phyloP scores from a whole-genome alignment of 2,888 invertebrate species.

The Clitarchus hookeri region DNA sequence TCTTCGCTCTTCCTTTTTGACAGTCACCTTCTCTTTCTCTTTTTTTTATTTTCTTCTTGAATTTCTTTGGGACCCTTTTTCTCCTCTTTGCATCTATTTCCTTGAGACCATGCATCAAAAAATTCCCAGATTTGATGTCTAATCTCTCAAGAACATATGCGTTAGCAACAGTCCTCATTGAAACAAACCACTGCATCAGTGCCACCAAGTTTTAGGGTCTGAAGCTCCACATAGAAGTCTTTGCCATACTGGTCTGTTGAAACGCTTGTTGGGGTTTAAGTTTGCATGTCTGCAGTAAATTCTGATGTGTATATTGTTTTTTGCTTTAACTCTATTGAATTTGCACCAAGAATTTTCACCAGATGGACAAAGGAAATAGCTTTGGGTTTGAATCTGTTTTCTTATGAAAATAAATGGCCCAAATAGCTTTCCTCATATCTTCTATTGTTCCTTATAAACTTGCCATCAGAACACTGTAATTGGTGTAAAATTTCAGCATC shows the following conservation, averaged over 20 bases:
- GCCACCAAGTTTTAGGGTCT: conserved; percentile 20
- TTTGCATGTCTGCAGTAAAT: conserved; percentile 28
- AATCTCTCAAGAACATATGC: neutral
- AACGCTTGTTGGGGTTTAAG: conserved; percentile 3
- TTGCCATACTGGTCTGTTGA: neutral
- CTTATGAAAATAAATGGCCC: conserved; percentile 40
- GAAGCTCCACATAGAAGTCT: neutral
- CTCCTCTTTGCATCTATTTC: neutral
- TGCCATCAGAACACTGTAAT: conserved; percentile 37
- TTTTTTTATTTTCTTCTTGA: neutral
- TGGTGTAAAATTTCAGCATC: conserved; percentile 32
- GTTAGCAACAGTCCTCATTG: neutral
- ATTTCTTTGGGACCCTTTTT: neutral
- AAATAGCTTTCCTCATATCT: conserved; percentile 38
- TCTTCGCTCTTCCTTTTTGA: neutral
- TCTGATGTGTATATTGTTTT: conserved; percentile 32
- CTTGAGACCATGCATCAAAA: neutral
- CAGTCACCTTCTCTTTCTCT: neutral
- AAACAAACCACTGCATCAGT: conserved; percentile 1
- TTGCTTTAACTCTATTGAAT: neutral
- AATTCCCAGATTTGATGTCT: neutral
- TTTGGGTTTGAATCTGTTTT: conserved; percentile 36
- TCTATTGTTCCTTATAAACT: conserved; percentile 35
- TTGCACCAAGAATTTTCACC: conserved; percentile 38
- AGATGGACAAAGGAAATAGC: conserved; percentile 37